Percentiles rank a stretch among this genome's conserved stretches.
phyloP scores from a whole-genome alignment of 2,888 invertebrate genomes.

The Melipona bicolor region DNA sequence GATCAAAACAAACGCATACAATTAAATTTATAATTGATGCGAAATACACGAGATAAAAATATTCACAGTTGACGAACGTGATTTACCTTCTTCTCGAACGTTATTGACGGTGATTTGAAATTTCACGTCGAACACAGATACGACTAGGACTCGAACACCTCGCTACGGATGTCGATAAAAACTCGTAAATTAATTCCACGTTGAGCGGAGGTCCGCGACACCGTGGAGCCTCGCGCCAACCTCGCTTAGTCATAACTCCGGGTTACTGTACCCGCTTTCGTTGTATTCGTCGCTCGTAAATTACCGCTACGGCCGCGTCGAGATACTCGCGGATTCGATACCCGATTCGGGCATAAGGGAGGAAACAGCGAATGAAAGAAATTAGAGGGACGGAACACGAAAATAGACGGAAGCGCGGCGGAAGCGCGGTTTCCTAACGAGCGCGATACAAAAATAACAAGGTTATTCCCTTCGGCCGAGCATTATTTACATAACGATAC shows the following conservation, averaged over 20 bases:
- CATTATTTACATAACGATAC: conserved; percentile 70
- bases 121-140: background rate
- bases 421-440: conserved; percentile 77
- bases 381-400: conserved; percentile 49
- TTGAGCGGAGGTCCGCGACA: background rate
- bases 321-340: conserved; percentile 46
- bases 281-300: conserved; percentile 29
- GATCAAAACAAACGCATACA: no score
- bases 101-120: no score
- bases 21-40: no score
- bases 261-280: conserved; percentile 15
- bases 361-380: conserved; percentile 31
- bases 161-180: conserved; percentile 16
- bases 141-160: background rate
- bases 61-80: no score
- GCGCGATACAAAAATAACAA: conserved; percentile 75
- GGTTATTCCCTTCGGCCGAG: conserved; percentile 52
- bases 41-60: no score
- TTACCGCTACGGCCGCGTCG: conserved; percentile 18
- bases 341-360: conserved; percentile 25
- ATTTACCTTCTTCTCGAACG: no score
- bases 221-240: background rate
- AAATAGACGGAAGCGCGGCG: conserved; percentile 73
- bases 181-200: conserved; percentile 34
- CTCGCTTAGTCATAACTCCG: background rate